Base-by-base conservation (phyloP, 1,140 invertebrate species). In the Geopemphigus sp. region DNA sequence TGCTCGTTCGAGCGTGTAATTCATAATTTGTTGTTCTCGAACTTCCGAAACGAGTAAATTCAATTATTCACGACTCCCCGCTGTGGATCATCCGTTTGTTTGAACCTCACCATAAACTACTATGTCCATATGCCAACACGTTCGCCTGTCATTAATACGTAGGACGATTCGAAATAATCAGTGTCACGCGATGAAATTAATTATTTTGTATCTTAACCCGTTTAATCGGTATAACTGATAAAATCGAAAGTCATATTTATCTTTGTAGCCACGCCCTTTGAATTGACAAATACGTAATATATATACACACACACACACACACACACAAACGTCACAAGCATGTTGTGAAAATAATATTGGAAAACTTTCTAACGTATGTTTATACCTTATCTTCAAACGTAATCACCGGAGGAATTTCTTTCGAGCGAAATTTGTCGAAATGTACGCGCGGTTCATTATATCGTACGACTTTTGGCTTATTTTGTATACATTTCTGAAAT, bases 111-210 rank as follows among this genome's bases (percentile, higher is more conserved):
- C 24, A 26, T 45, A 15, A 54, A 54, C 53, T 15, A 47, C 12
- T n/a, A n/a, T 50, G 39, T 70, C 50, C 24, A 19, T 53, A 26
- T 29, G 47, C 47, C 50, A 54, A 54, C 26, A 17, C 24, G 24
- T 54, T 47, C 8, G 22, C 45, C 45, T 50, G 22, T 47, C 66
- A 70, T 53, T 4, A n/a, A n/a, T 11, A 32, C 50, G 47, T 29
- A 54, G 47, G 68, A 72, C 68, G 50, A 72, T 72, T 72, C 19
- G 19, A 72, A 53, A 53, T 29, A 72, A n/a, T 72, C 68, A n/a
- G 22, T n/a, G 24, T 72, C 64, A 14, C 32, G 63, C 6, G 47
- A 17, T n/a, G 22, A 53, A 26, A 53, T 70, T 53, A 17, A 70
- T 70, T 70, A 5, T 15, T 68, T 68, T 50, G n/a, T 47, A 50